Evolutionary conservation across 37 sponge, comb jelly and placozoan genomes (phyloP), one percentile per base, ranked within the genome.

Genomic region (Geodia barretti): DNA sequence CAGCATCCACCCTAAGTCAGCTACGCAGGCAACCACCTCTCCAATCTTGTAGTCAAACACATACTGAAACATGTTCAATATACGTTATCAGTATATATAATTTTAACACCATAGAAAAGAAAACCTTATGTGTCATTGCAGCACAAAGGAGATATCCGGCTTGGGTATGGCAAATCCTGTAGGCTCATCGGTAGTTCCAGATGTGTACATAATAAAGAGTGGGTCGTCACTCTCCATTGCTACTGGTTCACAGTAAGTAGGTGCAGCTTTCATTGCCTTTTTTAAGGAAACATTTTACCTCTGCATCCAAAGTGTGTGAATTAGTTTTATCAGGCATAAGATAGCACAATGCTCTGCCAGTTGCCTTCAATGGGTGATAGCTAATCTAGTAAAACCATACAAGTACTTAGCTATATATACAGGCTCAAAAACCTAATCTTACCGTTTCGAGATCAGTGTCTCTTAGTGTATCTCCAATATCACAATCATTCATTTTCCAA

Each of bases 1-100:
- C 97, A n/a, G 93, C 93, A 24, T 93, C 97, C 97, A 96, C 2
- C 97, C 93, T 79, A 95, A 76, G 70, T 92, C 96, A 25, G 96
- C 90, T 25, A 92, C 87, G 70, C 96, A 95, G 24, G 87, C 94
- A 83, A 78, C 92, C 14, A 95, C 84, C 24, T 95, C 96, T 29
- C 87, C 92, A n/a, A 77, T 78, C 31, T 84, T 70, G 62, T 81
- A 92, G 79, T 95, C 96, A 77, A 95, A 95, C 60, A 92, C 92
- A 47, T 71, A 67, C 86, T 88, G 64, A 4, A 65, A n/a, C n/a
- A n/a, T n/a, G n/a, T n/a, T n/a, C n/a, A n/a, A n/a, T n/a, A n/a
- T n/a, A n/a, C n/a, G n/a, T n/a, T n/a, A n/a, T n/a, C n/a, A n/a
- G n/a, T n/a, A n/a, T 43, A 4, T 72, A 72, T 43, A 32, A 68